Evolutionary conservation across 1,140 invertebrate species (phyloP).

Genomic region (Heliconius hermathena): DNA sequence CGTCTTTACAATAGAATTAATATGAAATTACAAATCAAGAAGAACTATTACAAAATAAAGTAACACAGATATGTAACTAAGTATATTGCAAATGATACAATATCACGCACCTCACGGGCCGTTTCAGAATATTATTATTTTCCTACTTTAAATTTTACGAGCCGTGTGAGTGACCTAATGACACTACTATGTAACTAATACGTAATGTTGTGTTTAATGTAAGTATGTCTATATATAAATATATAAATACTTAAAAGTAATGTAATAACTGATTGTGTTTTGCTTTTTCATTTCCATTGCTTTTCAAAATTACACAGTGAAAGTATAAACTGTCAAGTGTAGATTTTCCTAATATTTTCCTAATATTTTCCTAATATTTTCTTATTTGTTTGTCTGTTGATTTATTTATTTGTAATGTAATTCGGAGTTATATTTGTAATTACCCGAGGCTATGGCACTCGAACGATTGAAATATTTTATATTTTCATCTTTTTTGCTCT

Average conservation of each 20-base stretch:
- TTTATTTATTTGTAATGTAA: too few relatives aligned
- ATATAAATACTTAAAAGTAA: neutral
- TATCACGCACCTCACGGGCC: conserved; percentile 1
- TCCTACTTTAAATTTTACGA: neutral
- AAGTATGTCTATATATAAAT: neutral
- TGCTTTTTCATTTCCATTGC: too few relatives aligned
- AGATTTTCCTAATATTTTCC: too few relatives aligned
- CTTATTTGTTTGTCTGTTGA: neutral
- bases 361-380: too few relatives aligned
- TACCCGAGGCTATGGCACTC: too few relatives aligned
- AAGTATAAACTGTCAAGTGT: too few relatives aligned
- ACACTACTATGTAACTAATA: conserved; percentile 10
- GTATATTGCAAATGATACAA: neutral
- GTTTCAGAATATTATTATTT: neutral
- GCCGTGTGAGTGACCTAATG: conserved; percentile 3
- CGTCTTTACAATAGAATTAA: too few relatives aligned
- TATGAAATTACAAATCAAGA: neutral
- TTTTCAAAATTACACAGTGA: too few relatives aligned
- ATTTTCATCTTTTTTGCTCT: too few relatives aligned
- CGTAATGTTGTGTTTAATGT: neutral
- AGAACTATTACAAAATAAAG: neutral
- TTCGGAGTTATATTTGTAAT: too few relatives aligned
- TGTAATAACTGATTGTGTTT: too few relatives aligned
- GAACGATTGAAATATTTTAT: too few relatives aligned
- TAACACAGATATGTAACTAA: neutral